phyloP scores from a whole-genome alignment of 1,140 invertebrate species.

The Diabrotica virgifera region DNA sequence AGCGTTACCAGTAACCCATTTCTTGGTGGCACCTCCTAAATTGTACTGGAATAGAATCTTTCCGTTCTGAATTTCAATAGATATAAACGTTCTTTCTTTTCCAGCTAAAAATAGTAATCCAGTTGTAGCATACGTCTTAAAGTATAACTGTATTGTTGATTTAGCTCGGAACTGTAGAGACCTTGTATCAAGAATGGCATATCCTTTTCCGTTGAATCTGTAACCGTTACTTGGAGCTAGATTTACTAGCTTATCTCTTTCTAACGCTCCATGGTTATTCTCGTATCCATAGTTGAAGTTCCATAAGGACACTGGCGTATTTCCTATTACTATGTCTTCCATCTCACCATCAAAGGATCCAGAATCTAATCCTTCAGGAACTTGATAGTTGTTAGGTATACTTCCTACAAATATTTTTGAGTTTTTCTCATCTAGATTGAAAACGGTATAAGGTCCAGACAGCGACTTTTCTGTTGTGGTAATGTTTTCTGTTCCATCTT shows the following conservation, averaged over 20 bases:
- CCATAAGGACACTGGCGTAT: conserved; percentile 88
- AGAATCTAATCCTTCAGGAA: conserved; percentile 66
- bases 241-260: conserved; percentile 65
- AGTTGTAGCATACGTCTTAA: conserved; percentile 82
- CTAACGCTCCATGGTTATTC: conserved; percentile 68
- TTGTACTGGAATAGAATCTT: conserved; percentile 66
- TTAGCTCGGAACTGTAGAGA: conserved; percentile 55
- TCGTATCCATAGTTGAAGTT: conserved; percentile 81
- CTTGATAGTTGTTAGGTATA: conserved; percentile 67
- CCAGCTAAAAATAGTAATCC: conserved; percentile 86
- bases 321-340: conserved; percentile 86
- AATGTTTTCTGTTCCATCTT: conserved; percentile 56
- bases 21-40: conserved; percentile 59
- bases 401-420: conserved; percentile 91
- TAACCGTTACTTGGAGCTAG: conserved; percentile 66
- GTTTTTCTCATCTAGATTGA: conserved; percentile 81
- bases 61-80: conserved; percentile 80
- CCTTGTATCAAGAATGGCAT: conserved; percentile 64
- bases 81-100: conserved; percentile 70
- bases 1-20: conserved; percentile 48
- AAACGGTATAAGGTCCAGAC: conserved; percentile 71
- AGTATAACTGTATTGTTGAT: conserved; percentile 67
- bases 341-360: conserved; percentile 84
- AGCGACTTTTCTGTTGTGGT: conserved; percentile 60
- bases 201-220: conserved; percentile 84